Evolutionary conservation across 2,113 vertebrate species (phyloP).

Genomic region (Leptosomus discolor): DNA sequence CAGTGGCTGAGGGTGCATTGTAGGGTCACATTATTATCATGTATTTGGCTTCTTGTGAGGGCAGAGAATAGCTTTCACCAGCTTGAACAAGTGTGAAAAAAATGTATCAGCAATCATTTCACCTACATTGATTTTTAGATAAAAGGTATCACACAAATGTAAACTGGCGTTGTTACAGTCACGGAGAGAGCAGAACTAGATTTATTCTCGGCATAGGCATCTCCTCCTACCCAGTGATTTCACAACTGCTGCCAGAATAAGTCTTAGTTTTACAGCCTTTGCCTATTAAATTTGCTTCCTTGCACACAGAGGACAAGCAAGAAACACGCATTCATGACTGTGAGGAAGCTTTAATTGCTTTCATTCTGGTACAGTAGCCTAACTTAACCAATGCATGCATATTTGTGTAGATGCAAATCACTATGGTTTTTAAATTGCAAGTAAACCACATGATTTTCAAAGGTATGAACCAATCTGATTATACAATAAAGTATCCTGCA

Average conservation of each 20-base stretch:
- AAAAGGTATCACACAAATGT: neutral
- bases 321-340: neutral
- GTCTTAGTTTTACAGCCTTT: neutral
- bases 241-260: neutral
- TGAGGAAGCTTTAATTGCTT: neutral
- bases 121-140: neutral
- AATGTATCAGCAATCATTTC: neutral
- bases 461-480: neutral
- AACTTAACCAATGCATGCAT: neutral
- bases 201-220: neutral
- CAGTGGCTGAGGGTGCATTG: neutral
- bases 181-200: neutral
- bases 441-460: neutral
- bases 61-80: neutral
- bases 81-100: neutral
- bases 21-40: neutral
- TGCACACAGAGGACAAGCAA: accelerated
- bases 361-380: neutral
- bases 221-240: neutral
- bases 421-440: neutral
- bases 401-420: neutral
- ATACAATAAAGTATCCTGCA: neutral
- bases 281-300: neutral
- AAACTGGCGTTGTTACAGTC: neutral
- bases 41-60: neutral